Conservation (phyloP, 2,113 vertebrate genomes). For the Scatophagus argus region DNA sequence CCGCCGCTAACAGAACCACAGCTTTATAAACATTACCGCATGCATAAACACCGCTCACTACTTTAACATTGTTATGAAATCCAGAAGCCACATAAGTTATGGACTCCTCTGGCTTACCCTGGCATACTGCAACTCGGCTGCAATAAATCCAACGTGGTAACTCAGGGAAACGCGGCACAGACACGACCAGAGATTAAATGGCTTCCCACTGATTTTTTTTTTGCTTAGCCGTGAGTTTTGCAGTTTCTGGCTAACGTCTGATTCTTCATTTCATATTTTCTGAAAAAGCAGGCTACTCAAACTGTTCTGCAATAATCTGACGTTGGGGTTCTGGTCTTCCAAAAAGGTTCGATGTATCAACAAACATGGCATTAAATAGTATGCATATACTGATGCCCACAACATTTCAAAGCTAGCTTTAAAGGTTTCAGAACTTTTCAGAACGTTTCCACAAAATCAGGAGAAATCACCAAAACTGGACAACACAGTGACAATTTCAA, state of each 20-base stretch:
- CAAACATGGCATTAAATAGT: not conserved
- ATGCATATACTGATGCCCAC: no score
- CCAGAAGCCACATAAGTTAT: slow-evolving; percentile 39
- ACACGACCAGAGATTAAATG: not conserved
- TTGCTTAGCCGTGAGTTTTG: not conserved
- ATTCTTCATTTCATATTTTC: not conserved
- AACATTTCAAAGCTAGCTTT: not conserved
- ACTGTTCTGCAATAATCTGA: not conserved
- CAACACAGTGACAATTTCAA: not conserved
- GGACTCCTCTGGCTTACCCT: not conserved
- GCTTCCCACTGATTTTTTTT: not conserved
- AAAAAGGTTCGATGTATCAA: not conserved
- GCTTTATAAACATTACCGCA: slow-evolving; percentile 45
- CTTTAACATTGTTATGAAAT: slow-evolving; percentile 50
- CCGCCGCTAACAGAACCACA: slow-evolving; percentile 12
- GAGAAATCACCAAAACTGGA: not conserved
- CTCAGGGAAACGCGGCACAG: not conserved
- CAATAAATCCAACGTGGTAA: not conserved
- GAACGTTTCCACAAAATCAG: not conserved
- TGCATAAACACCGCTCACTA: slow-evolving; percentile 40
- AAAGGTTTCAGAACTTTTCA: not conserved
- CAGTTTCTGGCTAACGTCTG: not conserved
- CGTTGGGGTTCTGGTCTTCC: not conserved
- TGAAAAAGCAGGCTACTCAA: no score
- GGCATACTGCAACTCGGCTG: not conserved